phyloP scores from a whole-genome alignment of 2,888 invertebrate species.

The Spatulosminthurus flaviceps region DNA sequence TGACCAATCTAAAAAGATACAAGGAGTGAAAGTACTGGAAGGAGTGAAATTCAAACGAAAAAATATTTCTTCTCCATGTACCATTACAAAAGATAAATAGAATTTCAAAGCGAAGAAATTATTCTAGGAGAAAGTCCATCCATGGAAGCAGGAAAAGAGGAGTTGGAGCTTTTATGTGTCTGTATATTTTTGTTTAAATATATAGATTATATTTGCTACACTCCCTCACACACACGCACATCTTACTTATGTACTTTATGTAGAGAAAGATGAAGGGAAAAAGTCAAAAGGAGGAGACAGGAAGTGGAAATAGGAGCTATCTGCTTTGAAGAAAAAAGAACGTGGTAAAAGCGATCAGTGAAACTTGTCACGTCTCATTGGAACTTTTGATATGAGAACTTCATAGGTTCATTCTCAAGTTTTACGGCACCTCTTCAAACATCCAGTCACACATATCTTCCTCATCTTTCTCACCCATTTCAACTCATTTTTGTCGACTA shows the following conservation, averaged over 20 bases:
- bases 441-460: constrained; percentile 41
- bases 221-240: too few relatives aligned
- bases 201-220: too few relatives aligned
- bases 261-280: not conserved
- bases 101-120: too few relatives aligned
- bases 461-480: constrained; percentile 9
- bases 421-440: constrained; percentile 36
- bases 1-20: too few relatives aligned
- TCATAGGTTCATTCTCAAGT: constrained; percentile 25
- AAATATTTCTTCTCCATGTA: too few relatives aligned
- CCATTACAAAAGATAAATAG: too few relatives aligned
- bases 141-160: too few relatives aligned
- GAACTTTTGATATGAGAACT: constrained; percentile 45
- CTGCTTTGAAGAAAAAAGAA: not conserved
- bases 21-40: too few relatives aligned
- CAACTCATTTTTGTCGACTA: constrained; percentile 42
- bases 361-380: constrained; percentile 41
- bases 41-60: too few relatives aligned
- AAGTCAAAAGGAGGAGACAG: not conserved
- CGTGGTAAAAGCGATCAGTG: constrained; percentile 30
- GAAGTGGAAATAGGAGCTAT: not conserved
- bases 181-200: too few relatives aligned
- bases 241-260: not conserved
- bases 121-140: too few relatives aligned
- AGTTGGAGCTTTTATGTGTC: too few relatives aligned